Evolutionary conservation across 92 coral and sea anemone species (phyloP).

Genomic region (Paragorgia papillata): DNA sequence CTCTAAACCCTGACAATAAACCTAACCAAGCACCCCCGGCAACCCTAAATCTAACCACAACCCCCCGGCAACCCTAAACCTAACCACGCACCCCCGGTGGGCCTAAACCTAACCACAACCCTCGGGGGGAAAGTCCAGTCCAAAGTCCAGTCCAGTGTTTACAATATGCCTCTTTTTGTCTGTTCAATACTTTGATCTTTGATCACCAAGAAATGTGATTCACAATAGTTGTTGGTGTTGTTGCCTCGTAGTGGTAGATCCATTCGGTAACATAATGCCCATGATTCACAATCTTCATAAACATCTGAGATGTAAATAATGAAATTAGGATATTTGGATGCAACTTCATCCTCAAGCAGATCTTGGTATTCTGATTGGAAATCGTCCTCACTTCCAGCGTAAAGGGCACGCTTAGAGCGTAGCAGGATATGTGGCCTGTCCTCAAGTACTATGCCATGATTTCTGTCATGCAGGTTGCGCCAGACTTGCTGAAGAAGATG

Average conservation of each 20-base stretch:
- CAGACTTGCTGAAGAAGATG: conserved; percentile 32
- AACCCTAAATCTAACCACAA: too few species aligned
- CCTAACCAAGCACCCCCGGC: too few species aligned
- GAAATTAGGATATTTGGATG: conserved; percentile 40
- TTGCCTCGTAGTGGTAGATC: conserved; percentile 28
- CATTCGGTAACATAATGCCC: conserved; percentile 44
- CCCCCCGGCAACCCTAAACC: too few species aligned
- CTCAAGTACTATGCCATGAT: conserved; percentile 15
- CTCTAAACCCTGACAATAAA: too few species aligned
- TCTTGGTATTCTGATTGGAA: too few species aligned
- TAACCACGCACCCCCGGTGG: too few species aligned
- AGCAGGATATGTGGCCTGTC: conserved; percentile 32
- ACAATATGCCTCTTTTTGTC: conserved; percentile 41
- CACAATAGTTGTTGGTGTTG: conserved; percentile 42
- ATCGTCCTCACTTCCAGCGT: too few species aligned
- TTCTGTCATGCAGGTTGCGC: conserved; percentile 8
- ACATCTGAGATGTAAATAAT: conserved; percentile 15
- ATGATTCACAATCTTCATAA: conserved; percentile 33
- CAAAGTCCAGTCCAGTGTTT: too few species aligned
- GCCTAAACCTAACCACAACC: too few species aligned
- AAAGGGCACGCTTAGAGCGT: too few species aligned
- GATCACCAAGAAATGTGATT: conserved; percentile 33
- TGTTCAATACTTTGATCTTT: conserved; percentile 39
- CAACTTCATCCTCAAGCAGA: too few species aligned
- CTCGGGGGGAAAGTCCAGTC: too few species aligned